A percentile compares a stretch with the other conserved stretches of the same genome.
Conservation (phyloP, 2,797 vertebrate species). For the Sebastes oblongus region DNA sequence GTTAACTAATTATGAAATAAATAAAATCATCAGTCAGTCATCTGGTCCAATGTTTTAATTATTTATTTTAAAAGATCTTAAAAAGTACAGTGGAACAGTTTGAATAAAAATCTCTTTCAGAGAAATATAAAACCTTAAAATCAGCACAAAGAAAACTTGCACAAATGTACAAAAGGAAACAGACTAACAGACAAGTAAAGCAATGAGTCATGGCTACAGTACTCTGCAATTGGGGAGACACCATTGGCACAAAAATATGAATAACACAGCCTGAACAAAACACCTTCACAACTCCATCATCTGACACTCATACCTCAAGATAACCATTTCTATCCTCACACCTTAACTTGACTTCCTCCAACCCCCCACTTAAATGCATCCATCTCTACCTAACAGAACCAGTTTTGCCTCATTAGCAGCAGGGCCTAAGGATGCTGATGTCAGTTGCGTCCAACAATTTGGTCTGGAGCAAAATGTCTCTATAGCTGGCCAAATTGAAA, state of each 20-base stretch:
- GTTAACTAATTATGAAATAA: slow-evolving; percentile 32
- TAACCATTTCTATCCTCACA: neutral
- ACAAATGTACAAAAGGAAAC: neutral
- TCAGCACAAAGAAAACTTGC: neutral
- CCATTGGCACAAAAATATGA: neutral
- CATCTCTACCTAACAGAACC: neutral
- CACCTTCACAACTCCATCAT: neutral
- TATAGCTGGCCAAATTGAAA: neutral
- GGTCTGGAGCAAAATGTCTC: neutral
- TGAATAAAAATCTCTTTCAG: slow-evolving; percentile 9
- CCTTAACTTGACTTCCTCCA: neutral
- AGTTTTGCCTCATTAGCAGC: neutral
- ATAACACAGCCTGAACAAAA: neutral
- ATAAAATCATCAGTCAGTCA: slow-evolving; percentile 27
- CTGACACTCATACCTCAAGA: neutral
- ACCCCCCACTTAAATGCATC: neutral
- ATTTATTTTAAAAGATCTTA: slow-evolving; percentile 21
- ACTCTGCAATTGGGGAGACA: neutral
- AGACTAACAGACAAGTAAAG: neutral
- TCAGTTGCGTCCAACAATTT: neutral
- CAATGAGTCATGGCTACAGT: neutral
- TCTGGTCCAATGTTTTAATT: neutral
- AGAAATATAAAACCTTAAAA: slow-evolving; percentile 20
- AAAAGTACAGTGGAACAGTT: neutral
- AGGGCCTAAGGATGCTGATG: neutral